Evolutionary conservation across 2,113 vertebrate genomes (phyloP).

Genomic region (Brachirus orientalis): DNA sequence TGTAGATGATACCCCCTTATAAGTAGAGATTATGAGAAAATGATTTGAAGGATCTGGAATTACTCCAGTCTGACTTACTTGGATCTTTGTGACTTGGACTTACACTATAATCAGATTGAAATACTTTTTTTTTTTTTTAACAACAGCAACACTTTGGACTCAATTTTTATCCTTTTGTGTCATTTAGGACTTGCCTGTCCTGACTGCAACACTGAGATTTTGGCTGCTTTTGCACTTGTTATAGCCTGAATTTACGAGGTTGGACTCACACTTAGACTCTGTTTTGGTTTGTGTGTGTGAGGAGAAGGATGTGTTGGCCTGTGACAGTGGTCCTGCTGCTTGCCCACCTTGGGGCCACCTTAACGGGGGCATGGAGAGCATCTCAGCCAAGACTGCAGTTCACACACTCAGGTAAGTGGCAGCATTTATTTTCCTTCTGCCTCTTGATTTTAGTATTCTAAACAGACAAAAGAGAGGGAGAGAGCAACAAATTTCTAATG

Average conservation of each 20-base stretch:
- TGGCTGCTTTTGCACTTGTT: conserved; percentile 10
- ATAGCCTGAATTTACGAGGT: neutral
- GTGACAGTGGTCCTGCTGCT: conserved; percentile 64
- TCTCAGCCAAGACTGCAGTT: conserved; percentile 80
- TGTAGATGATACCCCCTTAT: conserved; percentile 12
- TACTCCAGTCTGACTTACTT: conserved; percentile 21
- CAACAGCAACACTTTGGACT: conserved; percentile 24
- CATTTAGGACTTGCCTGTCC: neutral
- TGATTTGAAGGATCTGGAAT: conserved; percentile 56
- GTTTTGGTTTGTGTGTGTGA: conserved; percentile 4
- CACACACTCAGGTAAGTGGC: conserved; percentile 75
- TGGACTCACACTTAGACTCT: conserved; percentile 4
- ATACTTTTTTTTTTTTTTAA: neutral
- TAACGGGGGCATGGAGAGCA: conserved; percentile 75
- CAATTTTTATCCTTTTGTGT: no score
- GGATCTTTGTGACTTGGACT: conserved; percentile 41
- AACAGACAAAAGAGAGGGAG: no score
- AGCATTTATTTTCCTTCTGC: neutral
- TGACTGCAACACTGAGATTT: conserved; percentile 19
- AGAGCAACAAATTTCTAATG: no score
- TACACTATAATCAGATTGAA: conserved; percentile 9
- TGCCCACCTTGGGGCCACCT: conserved; percentile 52
- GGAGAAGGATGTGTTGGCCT: conserved; percentile 68
- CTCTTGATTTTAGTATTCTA: neutral
- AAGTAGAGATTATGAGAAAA: conserved; percentile 21